Conservation (phyloP, 2,888 invertebrate genomes). For the Drosophila fungiperda region DNA sequence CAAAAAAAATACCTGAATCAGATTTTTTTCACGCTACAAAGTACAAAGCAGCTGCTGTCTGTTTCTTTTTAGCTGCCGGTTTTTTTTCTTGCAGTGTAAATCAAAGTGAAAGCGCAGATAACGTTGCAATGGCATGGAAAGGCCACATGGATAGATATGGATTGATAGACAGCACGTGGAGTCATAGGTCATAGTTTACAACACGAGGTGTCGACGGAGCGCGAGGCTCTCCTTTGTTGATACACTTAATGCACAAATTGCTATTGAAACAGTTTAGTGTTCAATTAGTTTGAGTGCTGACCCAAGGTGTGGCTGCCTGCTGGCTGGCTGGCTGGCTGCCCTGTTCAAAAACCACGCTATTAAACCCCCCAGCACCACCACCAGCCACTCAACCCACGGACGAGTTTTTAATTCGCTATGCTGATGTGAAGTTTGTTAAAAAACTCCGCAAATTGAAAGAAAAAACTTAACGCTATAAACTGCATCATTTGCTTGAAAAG, state of each 20-base stretch:
- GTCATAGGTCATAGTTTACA: constrained; percentile 64
- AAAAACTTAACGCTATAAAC: constrained; percentile 41
- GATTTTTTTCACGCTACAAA: constrained; percentile 7
- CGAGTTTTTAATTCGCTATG: constrained; percentile 18
- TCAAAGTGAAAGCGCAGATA: constrained; percentile 56
- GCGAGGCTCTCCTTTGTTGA: constrained; percentile 50
- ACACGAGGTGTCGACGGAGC: constrained; percentile 28
- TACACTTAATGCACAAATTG: constrained; percentile 70
- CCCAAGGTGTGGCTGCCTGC: constrained; percentile 48
- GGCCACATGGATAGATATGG: not conserved
- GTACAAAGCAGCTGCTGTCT: not conserved
- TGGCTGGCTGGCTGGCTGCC: constrained; percentile 20
- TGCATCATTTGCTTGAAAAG: constrained; percentile 41
- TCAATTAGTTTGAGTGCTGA: constrained; percentile 74
- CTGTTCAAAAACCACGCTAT: constrained; percentile 20
- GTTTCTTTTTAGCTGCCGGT: not conserved
- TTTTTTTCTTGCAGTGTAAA: constrained; percentile 35
- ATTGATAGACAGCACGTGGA: constrained; percentile 1
- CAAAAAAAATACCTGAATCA: constrained; percentile 28
- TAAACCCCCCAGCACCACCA: not conserved
- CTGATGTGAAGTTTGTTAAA: constrained; percentile 22
- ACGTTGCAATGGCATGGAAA: constrained; percentile 35
- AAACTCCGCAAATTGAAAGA: constrained; percentile 30
- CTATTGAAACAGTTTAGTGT: constrained; percentile 66
- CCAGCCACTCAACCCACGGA: not conserved